phyloP scores from a whole-genome alignment of 2,888 invertebrate species.

The Trichopria drosophilae region DNA sequence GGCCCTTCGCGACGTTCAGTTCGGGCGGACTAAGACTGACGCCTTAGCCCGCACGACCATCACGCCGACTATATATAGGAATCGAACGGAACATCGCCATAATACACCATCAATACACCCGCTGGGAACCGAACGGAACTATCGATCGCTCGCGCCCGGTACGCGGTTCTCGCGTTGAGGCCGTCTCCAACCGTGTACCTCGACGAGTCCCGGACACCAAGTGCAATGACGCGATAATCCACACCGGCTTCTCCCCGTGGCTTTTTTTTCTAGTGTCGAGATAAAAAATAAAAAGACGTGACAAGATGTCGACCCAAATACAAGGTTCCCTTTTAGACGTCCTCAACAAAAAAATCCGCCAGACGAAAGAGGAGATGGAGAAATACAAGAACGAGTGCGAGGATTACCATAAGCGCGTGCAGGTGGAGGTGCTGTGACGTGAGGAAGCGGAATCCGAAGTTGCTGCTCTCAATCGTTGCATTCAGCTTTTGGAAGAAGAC shows the following conservation, averaged over 20 bases:
- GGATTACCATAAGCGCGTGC: slow-evolving; percentile 91
- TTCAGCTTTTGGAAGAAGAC: slow-evolving; percentile 99
- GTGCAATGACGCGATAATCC: slow-evolving; percentile 31
- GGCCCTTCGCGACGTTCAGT: too few relatives aligned
- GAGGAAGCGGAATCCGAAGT: slow-evolving; percentile 99
- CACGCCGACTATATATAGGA: too few relatives aligned
- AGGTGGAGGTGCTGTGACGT: slow-evolving; percentile 92
- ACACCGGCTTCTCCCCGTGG: slow-evolving; percentile 4
- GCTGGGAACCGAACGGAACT: slow-evolving; percentile 29
- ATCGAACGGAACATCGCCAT: too few relatives aligned
- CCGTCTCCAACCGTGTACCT: not conserved
- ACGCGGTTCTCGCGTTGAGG: not conserved
- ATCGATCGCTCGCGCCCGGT: slow-evolving; percentile 32
- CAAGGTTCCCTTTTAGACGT: slow-evolving; percentile 95
- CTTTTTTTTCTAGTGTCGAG: not conserved
- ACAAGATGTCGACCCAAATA: slow-evolving; percentile 81
- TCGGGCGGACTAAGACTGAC: too few relatives aligned
- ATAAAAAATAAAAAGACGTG: too few relatives aligned
- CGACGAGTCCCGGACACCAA: not conserved
- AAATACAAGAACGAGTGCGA: slow-evolving; percentile 97
- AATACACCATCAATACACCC: too few relatives aligned
- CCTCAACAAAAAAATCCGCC: slow-evolving; percentile 99
- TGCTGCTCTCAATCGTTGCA: slow-evolving; percentile 96
- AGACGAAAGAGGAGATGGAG: slow-evolving; percentile 98
- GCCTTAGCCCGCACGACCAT: too few relatives aligned